Evolutionary conservation across 2,113 vertebrate species (phyloP), one percentile per base, ranked within the genome.

Genomic region (Phocoena sinus): DNA sequence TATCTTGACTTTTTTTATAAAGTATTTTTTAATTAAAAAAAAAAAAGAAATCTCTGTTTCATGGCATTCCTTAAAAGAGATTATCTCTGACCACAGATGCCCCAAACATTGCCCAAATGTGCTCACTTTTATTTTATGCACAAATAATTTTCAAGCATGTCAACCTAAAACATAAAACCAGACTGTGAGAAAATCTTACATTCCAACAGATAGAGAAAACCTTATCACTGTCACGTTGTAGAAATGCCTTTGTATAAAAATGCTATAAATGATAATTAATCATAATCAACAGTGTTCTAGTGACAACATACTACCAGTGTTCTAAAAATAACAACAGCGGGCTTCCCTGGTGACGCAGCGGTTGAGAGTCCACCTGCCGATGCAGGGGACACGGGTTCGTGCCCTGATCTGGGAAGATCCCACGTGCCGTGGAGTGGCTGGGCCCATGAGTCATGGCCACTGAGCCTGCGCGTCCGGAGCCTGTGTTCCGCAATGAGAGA

Each of bases 401-500:
- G 44, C 44, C 44, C 44, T 0, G 2, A 10, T 47, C 10, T 0
- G 44, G 44, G 44, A 47, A 47, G 44, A 47, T 47, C 44, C 10
- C 44, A 47, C 44, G 2, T 47, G 44, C 9, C 44, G 44, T 2
- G 44, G 44, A 10, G 44, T 2, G 44, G 44, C 44, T 47, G 10
- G 44, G 44, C 10, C 44, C 10, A 9, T 47, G 44, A 47, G 44
- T 2, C 44, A 12, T 47, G 44, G 10, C 44, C 10, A 2, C 44
- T 47, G 44, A 47, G 10, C 44, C 44, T 12, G 10, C 2, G 2
- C 0, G 10, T 47, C 47, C 2, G 0, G 12, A 50, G 47, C 3
- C 47, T 50, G 47, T 50, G 47, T 3, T 50, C 47, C 2, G 3
- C 47, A 50, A 3, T 3, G 0, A 12, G 12, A 50, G 47, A 50